These are phyloP conservation scores for Dasysyrphus tricinctus DNA, from an alignment of 2,888 invertebrate species.

Conservation along the genomic window DNA sequence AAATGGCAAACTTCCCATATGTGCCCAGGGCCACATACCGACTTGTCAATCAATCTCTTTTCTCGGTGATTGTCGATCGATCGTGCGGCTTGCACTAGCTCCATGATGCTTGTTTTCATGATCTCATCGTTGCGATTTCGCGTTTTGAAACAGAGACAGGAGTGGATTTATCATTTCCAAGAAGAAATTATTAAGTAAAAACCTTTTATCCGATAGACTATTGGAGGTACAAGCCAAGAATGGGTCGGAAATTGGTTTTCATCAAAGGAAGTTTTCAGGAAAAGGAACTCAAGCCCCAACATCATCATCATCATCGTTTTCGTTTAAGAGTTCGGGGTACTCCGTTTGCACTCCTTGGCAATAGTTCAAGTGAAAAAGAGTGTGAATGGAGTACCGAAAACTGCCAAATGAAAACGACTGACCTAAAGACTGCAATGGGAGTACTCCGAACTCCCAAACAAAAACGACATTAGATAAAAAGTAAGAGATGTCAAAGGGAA, in stretches of 20 bases:
- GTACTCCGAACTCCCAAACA: too few relatives aligned
- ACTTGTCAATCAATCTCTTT: slow-evolving; percentile 75
- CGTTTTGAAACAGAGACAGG: slow-evolving; percentile 26
- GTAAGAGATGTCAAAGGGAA: too few relatives aligned
- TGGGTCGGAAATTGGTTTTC: neutral
- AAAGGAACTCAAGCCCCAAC: too few relatives aligned
- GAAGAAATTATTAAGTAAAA: neutral
- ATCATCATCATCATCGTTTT: too few relatives aligned
- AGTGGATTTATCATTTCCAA: neutral
- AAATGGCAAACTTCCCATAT: slow-evolving; percentile 75
- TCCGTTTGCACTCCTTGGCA: too few relatives aligned
- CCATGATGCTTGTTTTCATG: slow-evolving; percentile 31
- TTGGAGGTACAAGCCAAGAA: neutral
- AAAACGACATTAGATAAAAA: too few relatives aligned
- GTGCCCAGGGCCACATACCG: slow-evolving; percentile 75
- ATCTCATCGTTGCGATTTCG: slow-evolving; percentile 63
- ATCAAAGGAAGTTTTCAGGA: too few relatives aligned
- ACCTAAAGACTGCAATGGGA: too few relatives aligned
- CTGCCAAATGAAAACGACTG: too few relatives aligned
- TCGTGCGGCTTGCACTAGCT: slow-evolving; percentile 58
- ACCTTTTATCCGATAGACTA: neutral
- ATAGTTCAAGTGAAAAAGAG: too few relatives aligned
- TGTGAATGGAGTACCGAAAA: too few relatives aligned
- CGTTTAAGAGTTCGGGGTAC: too few relatives aligned
- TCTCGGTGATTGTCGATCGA: slow-evolving; percentile 73